Evolutionary conservation across 2,797 vertebrate species (phyloP), one percentile per base, ranked within the genome.

Genomic region (Erpetoichthys calabaricus): DNA sequence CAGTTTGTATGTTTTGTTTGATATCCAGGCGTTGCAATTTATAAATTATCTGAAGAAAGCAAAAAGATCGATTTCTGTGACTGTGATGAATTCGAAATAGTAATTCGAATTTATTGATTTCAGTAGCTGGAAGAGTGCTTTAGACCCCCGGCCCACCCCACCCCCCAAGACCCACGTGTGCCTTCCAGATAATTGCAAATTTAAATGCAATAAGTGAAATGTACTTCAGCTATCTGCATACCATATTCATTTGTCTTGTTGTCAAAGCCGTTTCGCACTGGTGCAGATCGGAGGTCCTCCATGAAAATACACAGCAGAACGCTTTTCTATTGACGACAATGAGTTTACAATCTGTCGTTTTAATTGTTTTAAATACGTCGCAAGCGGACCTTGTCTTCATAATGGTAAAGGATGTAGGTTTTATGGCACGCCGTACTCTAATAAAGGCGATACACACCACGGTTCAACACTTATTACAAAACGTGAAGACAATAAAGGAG

Each of bases 41-140:
- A 84, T 82, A 82, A 84, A 86, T 83, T 86, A 88, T 87, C 82
- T 82, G 72, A 86, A 88, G 84, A 76, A 78, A 73, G 78, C 81
- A 73, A 63, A 80, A 73, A 75, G 76, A 91, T 91, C 86, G 88
- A 91, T 89, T 84, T 67, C 71, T 78, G 82, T 75, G 75, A 80
- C 71, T 82, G 84, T 91, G 89, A 92, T 90, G 88, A 91, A 92
- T 91, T 89, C 87, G 85, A 86, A 86, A 85, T 79, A 81, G 87
- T 87, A 86, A 93, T 91, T 90, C 86, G 82, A 89, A 89, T 80
- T 75, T 88, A 90, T 91, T 83, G 89, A 91, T 88, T 86, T 71
- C 82, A 77, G 82, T 80, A 76, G 82, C 77, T 82, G 72, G 42
- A 75, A 80, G 76, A 82, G 71, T 78, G 75, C 71, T 61, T 72